Evolutionary conservation across 1,140 invertebrate genomes (phyloP), one percentile per base, ranked within the genome.

Genomic region (Venustaconcha ellipsiformis): DNA sequence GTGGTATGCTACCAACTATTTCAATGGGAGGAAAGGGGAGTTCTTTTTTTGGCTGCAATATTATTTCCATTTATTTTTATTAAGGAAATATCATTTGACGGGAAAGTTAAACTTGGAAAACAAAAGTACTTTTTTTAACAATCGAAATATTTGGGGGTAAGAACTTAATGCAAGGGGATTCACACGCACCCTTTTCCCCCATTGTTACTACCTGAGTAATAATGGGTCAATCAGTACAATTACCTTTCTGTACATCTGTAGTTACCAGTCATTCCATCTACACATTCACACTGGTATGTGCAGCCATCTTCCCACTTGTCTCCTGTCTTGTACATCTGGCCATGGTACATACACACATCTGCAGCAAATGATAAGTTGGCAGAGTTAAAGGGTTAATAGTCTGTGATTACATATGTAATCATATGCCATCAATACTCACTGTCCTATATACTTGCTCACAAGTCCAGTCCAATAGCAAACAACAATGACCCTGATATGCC

Each of bases 221-320:
- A 48, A 48, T 48, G 37, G 8, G 37, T 11, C 37, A 8, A 48
- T 48, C 37, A 48, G 37, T 48, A 48, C 37, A 64, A 74, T 64
- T 75, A 86, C 85, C 70, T 86, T 26, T 86, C 83, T 18, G 76
- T 83, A 80, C 85, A 86, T 64, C 79, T 70, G 72, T 86, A 87
- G 48, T 81, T 64, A 56, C 86, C 84, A 14, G 77, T 75, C 18
- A 20, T 72, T 20, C 71, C 66, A 67, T 86, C 83, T 1, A 82
- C 62, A 78, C 84, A 86, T 3, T 80, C 72, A 79, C 84, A 87
- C 4, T 75, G 68, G 78, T 81, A 84, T n/a, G 79, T 72, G 64
- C 85, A 87, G 12, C 86, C 86, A 80, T 83, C 84, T 30, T 83
- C 78, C 84, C 84, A 86, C 20, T 67, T 79, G 62, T 87, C 80